Base-by-base conservation (phyloP, 2,797 vertebrate species). In the Hippopotamyrus pictus region DNA sequence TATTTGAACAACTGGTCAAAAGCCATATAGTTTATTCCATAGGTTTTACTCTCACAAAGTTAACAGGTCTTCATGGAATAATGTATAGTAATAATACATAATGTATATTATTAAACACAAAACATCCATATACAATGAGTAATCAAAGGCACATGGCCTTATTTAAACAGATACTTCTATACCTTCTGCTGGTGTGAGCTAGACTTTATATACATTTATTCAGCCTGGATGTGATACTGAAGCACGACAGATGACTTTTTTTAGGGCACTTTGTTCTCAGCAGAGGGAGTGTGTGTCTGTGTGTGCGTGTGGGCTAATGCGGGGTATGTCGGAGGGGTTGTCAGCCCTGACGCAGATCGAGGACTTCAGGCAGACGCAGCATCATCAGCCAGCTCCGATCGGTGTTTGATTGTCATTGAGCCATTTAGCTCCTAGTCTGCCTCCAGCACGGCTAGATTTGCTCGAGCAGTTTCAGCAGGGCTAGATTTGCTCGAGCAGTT, bases 351-450 rank as follows among this genome's bases (percentile, higher is more conserved):
- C 8, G 29, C 48, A 54, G 83, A 73, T 19, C 19, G 5, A 73
- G 59, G 54, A 89, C 37, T 25, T 85, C 53, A 69, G 57, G 54
- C n/a, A 85, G 5, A 46, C 44, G 19, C 54, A 12, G 54, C 88
- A 76, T 29, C 59, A 76, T 76, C 48, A 29, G 86, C 37, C 48
- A 11, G 22, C 86, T 51, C 22, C 14, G 12, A 86, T 51, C 17
- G 83, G 53, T 86, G 87, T 89, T 86, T 86, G 76, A 86, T 89
- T 17, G 65, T n/a, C 51, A 51, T 37, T 65, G 53, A 48, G 89
- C 51, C 22, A 44, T 87, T 86, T 54, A 46, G 59, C 83, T 44
- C 22, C 12, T 76, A 57, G 29, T 19, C 19, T 76, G 84, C 3
- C 83, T 41, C 59, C 62, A 33, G 37, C 33, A 44, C 41, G 59